Base-by-base conservation (phyloP, 2,113 vertebrate species). In the Taxidea taxus region DNA sequence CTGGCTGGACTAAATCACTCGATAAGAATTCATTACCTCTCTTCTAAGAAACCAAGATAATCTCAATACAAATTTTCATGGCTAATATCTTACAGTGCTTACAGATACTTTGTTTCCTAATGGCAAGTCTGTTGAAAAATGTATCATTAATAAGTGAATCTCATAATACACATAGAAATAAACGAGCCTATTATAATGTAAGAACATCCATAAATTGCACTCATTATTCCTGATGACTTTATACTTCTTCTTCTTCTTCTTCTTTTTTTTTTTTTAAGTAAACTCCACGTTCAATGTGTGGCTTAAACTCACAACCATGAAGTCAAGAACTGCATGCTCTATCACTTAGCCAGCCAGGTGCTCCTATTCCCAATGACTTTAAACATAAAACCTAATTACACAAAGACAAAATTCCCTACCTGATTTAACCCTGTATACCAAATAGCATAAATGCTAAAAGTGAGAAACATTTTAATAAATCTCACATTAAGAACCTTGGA, bases 371-470 rank as follows among this genome's bases (percentile, higher is more conserved):
- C 68, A 86, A n/a, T 82, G 86, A 97, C 60, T 93, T 86, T 95
- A 96, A 91, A 82, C 91, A 95, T 68, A 97, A 97, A 97, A 84
- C 75, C 42, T 75, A 97, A 95, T 94, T 95, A 93, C 80, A 90
- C 42, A 89, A 97, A 93, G 83, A 81, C 56, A 96, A 98, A 96
- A 87, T 88, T 80, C 34, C 66, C 72, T 93, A 37, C 37, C 51
- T 60, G 85, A 60, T 72, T 92, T 81, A 93, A 97, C 68, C 90
- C 81, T 96, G 66, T 87, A 42, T 87, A 90, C 68, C 78, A 80
- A 95, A 84, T 2, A 87, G 44, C 27, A 0, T 87, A 90, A 90
- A 51, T 87, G 66, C 44, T 92, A 37, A 86, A 92, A 93, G 96
- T 62, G 21, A 95, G 66, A 86, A 82, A 72, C 29, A 95, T 74